Evolutionary conservation across 2,888 invertebrate species (phyloP), one percentile per base, ranked within the genome.

Genomic region (Iphiclides podalirius): DNA sequence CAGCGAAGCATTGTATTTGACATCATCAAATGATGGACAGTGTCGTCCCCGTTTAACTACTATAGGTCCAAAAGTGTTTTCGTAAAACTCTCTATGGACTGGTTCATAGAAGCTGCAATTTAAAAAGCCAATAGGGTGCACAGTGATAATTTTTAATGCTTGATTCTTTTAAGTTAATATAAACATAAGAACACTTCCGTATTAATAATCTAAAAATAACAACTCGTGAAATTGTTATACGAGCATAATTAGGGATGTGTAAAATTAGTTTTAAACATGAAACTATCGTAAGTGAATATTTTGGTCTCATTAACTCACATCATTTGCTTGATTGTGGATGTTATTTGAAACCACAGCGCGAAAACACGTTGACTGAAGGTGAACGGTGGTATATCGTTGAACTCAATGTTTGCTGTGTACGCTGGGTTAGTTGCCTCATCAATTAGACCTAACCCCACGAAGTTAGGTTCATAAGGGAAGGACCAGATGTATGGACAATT

Each of bases 401-500:
- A 60, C 9, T 60, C 8, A 1, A 59, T 12, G 26, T 66, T 64
- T 1, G 55, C 26, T 3, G 57, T 49, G 50, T 64, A 66, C 0
- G 66, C 56, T 0, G 66, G 65, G 42, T 66, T 62, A 1, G 60
- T 48, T 1, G 40, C 47, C 13, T 63, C 62, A 17, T 63, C 64
- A 1, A 67, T 52, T 15, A 64, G 26, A 2, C 52, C 40, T 11
- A 65, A 38, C 0, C 52, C 40, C 12, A 56, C 39, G 16, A 54
- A 55, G 40, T 62, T 55, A 0, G 61, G 60, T 8, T 63, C 58
- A 23, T 43, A 40, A 0, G 72, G 58, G 0, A 68, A 69, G 8
- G 67, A 58, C 75, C 76, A 75, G n/a, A 79, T 70, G 4, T 67
- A 60, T 0, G 79, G 78, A 36, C 78, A 72, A 9, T 66, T 54